Percentiles rank a stretch among this genome's conserved stretches.
phyloP scores from a whole-genome alignment of 2,888 invertebrate species.

The Xanthorhoe designata region DNA sequence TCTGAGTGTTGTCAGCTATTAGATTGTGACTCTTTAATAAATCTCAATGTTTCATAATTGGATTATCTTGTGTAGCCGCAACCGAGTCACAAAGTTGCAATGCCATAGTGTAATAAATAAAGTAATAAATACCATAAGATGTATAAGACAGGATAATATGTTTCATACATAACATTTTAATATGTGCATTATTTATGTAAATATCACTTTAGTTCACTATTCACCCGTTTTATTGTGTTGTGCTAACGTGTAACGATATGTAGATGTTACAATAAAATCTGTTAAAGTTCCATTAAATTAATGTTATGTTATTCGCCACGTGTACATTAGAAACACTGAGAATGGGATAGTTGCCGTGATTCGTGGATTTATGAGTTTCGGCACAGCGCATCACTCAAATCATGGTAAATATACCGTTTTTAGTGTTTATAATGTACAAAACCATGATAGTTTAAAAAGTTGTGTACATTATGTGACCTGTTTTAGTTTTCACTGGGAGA shows the following conservation, averaged over 20 bases:
- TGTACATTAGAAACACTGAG: slow-evolving; percentile 7
- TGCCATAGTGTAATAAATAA: slow-evolving; percentile 68
- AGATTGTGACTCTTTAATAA: too few species aligned
- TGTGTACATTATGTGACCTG: slow-evolving; percentile 43
- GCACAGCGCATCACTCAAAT: too few species aligned
- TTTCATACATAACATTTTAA: slow-evolving; percentile 64
- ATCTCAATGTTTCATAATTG: too few species aligned
- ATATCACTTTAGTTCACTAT: slow-evolving; percentile 64
- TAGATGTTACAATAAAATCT: slow-evolving; percentile 34
- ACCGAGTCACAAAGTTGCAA: slow-evolving; percentile 80
- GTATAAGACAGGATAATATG: slow-evolving; percentile 48
- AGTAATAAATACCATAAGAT: slow-evolving; percentile 67
- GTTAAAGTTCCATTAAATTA: slow-evolving; percentile 48
- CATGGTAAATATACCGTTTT: too few species aligned
- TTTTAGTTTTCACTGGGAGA: slow-evolving; percentile 48
- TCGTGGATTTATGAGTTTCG: too few species aligned
- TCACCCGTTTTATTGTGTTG: slow-evolving; percentile 43
- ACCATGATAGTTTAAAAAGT: too few species aligned
- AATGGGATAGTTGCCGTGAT: too few species aligned
- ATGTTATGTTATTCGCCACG: slow-evolving; percentile 51
- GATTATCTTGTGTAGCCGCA: slow-evolving; percentile 57
- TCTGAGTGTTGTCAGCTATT: too few species aligned
- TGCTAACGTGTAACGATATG: slow-evolving; percentile 37
- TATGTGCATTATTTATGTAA: slow-evolving; percentile 75
- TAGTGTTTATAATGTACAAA: too few species aligned